Base-by-base conservation (phyloP, 1,140 invertebrate genomes). In the Holcopasites calliopsidis region DNA sequence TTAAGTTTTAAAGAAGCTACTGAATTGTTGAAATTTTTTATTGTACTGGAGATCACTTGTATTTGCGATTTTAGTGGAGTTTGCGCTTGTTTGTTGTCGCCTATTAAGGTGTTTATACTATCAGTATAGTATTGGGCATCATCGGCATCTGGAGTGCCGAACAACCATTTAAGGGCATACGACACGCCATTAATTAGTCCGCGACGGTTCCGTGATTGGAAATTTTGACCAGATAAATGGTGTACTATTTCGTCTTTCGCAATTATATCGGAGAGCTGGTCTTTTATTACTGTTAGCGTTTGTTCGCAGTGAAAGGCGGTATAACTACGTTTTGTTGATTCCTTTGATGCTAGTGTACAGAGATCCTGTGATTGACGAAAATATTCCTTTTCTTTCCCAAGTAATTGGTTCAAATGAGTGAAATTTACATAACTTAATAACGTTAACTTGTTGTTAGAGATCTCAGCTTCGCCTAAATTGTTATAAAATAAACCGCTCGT, bases 1-100 rank as follows among this genome's bases (percentile, higher is more conserved):
- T 50, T 65, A 0, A 35, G 0, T 50, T 50, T 50, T 35, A 50
- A 16, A 1, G 31, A 38, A 3, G 1, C 6, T 16, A 65, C n/a
- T 18, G 49, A 72, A 40, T 58, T 21, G 47, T 80, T 72, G 61
- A 72, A 52, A 18, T 58, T 49, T 3, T 13, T 28, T 54, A 38
- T 50, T 57, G 21, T 44, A 44, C 8, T 44, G 1, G 42, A 4
- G 18, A 44, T 10, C 2, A 44, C 42, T 44, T 44, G 42, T 13
- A 44, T 44, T 10, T 44, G 42, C 11, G 42, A 4, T 44, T 44
- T 44, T 44, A 44, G 42, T 13, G 18, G 42, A 44, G 8, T 10
- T 44, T 44, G 42, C 2, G 42, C 18, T 44, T 10, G 42, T 44
- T 18, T 44, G 8, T 44, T 10, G 8, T 44, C 42, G 2, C 8